Base-by-base conservation (phyloP, 1,140 invertebrate genomes). In the Frieseomelitta varia region DNA sequence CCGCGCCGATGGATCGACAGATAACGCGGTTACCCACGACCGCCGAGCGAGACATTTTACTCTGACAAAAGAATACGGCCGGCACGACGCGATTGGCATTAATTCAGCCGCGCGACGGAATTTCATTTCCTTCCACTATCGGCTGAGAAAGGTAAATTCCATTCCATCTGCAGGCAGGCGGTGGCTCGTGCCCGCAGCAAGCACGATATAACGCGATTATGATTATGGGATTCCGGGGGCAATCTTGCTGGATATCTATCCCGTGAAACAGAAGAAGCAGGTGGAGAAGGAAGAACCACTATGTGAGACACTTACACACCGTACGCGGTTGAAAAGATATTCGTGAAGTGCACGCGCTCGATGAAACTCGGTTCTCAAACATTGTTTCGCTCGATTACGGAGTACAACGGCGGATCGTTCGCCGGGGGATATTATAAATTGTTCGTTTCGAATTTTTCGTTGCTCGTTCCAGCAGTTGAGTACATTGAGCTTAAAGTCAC, bases 71-170 rank as follows among this genome's bases (percentile, higher is more conserved):
- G 56, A 74, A 81, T 19, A 34, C 39, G 58, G n/a, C 34, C 24
- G 34, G 24, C 21, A 12, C 55, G 21, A 17, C 53, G 77, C 68
- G 71, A 53, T 30, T 75, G 24, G 17, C 53, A 68, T 76, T 76
- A 82, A 82, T 82, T 82, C 73, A 55, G 19, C 11, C 15, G 12
- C 39, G 53, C 51, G 24, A 30, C 12, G 72, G 73, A 82, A 76
- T 82, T 82, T 82, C 73, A 82, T 82, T 76, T 76, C 58, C 61
- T 56, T 24, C 21, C 39, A 4, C 56, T 65, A 76, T 58, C 61
- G 24, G 24, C 19, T 11, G 47, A 76, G 51, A 56, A 58, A 76
- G 24, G 55, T 68, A 76, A 82, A 76, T 82, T 56, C 53, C 53
- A 51, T 76, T 56, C 39, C 30, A 56, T 56, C 73, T 10, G 19